These are phyloP conservation scores for Thera britannica DNA, from an alignment of 2,888 invertebrate species.

Conservation along the genomic window DNA sequence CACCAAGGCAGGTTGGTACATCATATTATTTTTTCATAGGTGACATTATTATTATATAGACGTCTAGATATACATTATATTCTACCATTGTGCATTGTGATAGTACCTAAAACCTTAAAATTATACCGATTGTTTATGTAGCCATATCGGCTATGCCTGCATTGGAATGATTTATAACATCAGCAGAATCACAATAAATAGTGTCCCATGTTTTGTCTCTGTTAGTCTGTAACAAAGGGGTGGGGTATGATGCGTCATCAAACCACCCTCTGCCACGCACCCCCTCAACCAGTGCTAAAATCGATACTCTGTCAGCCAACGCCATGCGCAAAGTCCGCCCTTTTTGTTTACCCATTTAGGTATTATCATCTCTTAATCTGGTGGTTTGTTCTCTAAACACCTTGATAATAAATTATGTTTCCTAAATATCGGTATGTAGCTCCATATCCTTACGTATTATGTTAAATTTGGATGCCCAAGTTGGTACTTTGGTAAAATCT, in stretches of 20 bases:
- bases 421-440: background rate
- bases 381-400: too few relatives aligned
- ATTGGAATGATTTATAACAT: slow-evolving; percentile 9
- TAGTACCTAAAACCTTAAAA: background rate
- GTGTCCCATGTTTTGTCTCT: slow-evolving; percentile 34
- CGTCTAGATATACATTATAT: too few relatives aligned
- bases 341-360: slow-evolving; percentile 65
- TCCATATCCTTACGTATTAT: background rate
- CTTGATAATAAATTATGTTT: background rate
- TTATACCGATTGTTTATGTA: background rate
- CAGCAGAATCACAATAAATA: slow-evolving; percentile 9
- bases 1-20: too few relatives aligned
- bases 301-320: slow-evolving; percentile 62
- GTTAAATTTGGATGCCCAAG: background rate
- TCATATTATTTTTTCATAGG: too few relatives aligned
- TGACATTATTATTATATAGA: background rate
- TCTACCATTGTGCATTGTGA: too few relatives aligned
- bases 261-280: slow-evolving; percentile 56
- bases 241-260: slow-evolving; percentile 77
- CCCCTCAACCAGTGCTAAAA: slow-evolving; percentile 64
- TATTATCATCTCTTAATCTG: slow-evolving; percentile 42
- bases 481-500: background rate
- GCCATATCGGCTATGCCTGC: background rate
- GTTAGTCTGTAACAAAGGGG: slow-evolving; percentile 60
- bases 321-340: slow-evolving; percentile 81